Percentiles rank a stretch among this genome's conserved stretches.
phyloP scores from a whole-genome alignment of 2,113 vertebrate species.

The Sisor rabdophorus region DNA sequence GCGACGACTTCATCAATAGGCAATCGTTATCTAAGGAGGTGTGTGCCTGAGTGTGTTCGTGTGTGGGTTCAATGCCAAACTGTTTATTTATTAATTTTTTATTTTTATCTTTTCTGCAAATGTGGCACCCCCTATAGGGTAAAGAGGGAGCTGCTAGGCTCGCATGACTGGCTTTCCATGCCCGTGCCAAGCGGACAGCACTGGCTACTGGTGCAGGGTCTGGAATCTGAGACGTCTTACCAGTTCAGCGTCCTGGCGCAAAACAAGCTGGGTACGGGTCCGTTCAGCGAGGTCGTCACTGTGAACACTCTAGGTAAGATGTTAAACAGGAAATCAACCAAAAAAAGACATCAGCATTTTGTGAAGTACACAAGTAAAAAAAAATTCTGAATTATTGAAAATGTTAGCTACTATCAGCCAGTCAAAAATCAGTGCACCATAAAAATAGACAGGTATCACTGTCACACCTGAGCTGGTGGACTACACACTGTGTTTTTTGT shows the following conservation, averaged over 20 bases:
- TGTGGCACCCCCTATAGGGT: slow-evolving; percentile 72
- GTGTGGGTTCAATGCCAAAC: slow-evolving; percentile 6
- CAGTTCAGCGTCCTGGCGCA: slow-evolving; percentile 97
- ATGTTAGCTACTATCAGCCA: not conserved
- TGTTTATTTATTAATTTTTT: not conserved
- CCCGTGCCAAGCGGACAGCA: slow-evolving; percentile 80
- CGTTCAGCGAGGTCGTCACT: slow-evolving; percentile 99
- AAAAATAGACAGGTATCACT: not conserved
- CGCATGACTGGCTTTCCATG: slow-evolving; percentile 92
- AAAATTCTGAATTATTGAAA: no score
- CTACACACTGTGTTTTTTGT: not conserved
- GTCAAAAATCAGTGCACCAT: not conserved
- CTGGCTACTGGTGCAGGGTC: slow-evolving; percentile 85
- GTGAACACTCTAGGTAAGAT: slow-evolving; percentile 95
- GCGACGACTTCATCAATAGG: slow-evolving; percentile 38
- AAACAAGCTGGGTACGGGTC: slow-evolving; percentile 95
- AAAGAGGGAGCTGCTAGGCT: slow-evolving; percentile 93
- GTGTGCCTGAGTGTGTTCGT: slow-evolving; percentile 3
- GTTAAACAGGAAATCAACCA: not conserved
- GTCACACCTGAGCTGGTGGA: not conserved
- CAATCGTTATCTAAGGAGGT: slow-evolving; percentile 30
- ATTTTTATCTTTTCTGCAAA: slow-evolving; percentile 21
- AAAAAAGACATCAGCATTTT: no score
- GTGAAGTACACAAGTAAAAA: no score
- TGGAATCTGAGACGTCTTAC: slow-evolving; percentile 94